Base-by-base conservation (phyloP, 2,797 vertebrate genomes). In the Eurystomus glaucurus region DNA sequence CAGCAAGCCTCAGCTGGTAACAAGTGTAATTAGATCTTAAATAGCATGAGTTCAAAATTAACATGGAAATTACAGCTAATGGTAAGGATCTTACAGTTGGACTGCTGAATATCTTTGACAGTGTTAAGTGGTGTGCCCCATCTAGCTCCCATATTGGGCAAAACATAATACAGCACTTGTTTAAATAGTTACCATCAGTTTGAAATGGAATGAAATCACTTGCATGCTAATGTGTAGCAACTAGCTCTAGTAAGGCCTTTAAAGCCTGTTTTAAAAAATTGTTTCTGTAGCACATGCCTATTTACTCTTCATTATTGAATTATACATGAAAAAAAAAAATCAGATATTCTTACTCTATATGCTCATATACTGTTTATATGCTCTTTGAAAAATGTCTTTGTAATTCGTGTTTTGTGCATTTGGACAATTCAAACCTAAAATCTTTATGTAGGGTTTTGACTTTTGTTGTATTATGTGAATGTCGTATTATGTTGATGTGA, bases 301-400 rank as follows among this genome's bases (percentile, higher is more conserved):
- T 87, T 86, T 85, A 61, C 13, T 79, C 46, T 86, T 69, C 9
- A 14, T 41, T 82, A 54, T 54, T 55, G 41, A 82, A 66, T 64
- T 77, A 10, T 14, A 48, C 12, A 2, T 77, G 39, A 60, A 85
- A 88, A 70, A 88, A 70, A 78, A 68, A 65, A 6, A 76, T 25
- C 45, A 70, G 28, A n/a, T 94, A 33, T 48, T 79, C 75, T 70
- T 91, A 41, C 14, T 55, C 22, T 71, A 0, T 51, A 45, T 60
- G 48, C 28, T 82, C 64, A 37, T 51, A 35, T 58, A 28, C 25
- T 52, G 22, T 77, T 82, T 64, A 37, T 33, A 4, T 68, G 43
- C 39, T 60, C 12, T 76, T 87, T 94, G 71, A 93, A 95, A 91
- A 77, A 91, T 85, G 41, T 62, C 33, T 65, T 86, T 87, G 85